Percentiles rank a stretch among this genome's conserved stretches.
These are phyloP conservation scores for Percina caprodes DNA, from an alignment of 2,113 vertebrate genomes.

Conservation along the genomic window DNA sequence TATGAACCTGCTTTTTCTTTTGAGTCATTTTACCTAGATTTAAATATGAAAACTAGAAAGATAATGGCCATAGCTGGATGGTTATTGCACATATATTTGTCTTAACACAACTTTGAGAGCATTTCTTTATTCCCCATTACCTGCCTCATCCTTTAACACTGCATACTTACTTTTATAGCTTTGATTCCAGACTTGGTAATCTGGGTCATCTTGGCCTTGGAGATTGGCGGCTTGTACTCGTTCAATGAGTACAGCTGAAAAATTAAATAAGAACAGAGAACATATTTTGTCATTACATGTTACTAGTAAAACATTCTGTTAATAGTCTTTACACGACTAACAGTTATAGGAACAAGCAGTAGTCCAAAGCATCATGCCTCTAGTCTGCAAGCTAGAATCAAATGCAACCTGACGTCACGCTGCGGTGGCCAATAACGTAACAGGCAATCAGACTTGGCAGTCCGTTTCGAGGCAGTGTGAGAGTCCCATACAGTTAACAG, in stretches of 20 bases:
- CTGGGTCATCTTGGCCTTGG: conserved; percentile 99
- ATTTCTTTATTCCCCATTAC: conserved; percentile 39
- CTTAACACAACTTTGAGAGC: neutral
- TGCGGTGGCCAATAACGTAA: no score
- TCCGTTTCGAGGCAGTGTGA: no score
- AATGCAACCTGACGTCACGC: no score
- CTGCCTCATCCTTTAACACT: conserved; percentile 49
- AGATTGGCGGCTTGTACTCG: conserved; percentile 99
- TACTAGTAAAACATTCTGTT: neutral
- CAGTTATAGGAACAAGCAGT: neutral
- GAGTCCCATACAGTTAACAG: no score
- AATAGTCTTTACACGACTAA: neutral
- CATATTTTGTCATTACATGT: neutral
- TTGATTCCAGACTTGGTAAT: conserved; percentile 99
- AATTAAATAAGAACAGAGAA: conserved; percentile 42
- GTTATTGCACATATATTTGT: neutral
- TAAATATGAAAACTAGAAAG: neutral
- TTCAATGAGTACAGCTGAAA: conserved; percentile 96
- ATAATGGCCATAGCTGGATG: neutral
- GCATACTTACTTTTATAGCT: conserved; percentile 97
- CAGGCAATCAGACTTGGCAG: no score
- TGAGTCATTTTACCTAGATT: neutral
- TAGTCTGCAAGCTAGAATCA: neutral
- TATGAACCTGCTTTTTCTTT: neutral
- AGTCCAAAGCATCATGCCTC: neutral